Percentiles rank a stretch among this genome's conserved stretches.
phyloP scores from a whole-genome alignment of 2,113 vertebrate species.

The Eubucco bourcierii region DNA sequence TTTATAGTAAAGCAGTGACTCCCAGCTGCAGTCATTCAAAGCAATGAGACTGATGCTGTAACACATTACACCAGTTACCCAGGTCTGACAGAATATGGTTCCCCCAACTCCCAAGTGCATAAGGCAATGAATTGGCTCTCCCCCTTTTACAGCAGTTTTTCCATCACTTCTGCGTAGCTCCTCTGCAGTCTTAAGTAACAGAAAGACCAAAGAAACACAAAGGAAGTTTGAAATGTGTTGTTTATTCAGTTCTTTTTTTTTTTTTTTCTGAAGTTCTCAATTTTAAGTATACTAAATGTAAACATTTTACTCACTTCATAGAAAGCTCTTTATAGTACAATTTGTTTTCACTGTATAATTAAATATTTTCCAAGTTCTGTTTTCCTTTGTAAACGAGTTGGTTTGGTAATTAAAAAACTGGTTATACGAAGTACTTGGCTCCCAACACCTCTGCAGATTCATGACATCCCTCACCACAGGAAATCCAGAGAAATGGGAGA shows the following conservation, averaged over 20 bases:
- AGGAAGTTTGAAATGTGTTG: not conserved
- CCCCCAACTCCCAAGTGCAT: not conserved
- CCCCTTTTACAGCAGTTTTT: not conserved
- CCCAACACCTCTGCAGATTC: not conserved
- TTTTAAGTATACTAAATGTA: conserved; percentile 49
- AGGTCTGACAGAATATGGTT: not conserved
- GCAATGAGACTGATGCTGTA: not conserved
- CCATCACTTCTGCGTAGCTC: not conserved
- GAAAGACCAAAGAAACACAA: conserved; percentile 1
- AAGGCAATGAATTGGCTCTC: not conserved
- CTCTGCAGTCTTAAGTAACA: not conserved
- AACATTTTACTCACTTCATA: conserved; percentile 61
- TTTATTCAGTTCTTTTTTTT: conserved; percentile 37
- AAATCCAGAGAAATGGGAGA: not conserved
- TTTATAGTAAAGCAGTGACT: not conserved
- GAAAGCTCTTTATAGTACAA: conserved; percentile 39
- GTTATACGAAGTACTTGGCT: conserved; percentile 27
- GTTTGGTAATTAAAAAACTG: conserved; percentile 66
- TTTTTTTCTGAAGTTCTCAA: conserved; percentile 60
- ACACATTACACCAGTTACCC: not conserved
- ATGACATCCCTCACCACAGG: not conserved
- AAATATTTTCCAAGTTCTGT: conserved; percentile 54
- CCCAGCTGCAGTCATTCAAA: not conserved
- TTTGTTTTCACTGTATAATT: conserved; percentile 64
- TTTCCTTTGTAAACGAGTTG: conserved; percentile 55